Conservation (phyloP, 2,888 invertebrate species). For the Spodoptera littoralis region DNA sequence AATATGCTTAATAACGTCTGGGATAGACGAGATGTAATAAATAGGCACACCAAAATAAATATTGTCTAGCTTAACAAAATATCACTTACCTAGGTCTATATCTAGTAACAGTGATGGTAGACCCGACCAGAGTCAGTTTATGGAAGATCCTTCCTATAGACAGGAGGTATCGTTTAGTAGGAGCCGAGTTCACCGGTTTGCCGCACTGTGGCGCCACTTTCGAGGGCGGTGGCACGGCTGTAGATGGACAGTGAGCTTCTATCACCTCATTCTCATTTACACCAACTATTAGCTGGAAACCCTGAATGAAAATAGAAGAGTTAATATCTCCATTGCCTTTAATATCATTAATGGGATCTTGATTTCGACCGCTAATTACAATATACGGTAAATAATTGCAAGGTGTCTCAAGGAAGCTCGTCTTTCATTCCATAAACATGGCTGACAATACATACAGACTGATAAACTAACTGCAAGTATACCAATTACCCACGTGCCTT, state of each 20-base stretch:
- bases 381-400: too few relatives aligned
- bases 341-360: too few relatives aligned
- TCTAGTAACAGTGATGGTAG: slow-evolving; percentile 97
- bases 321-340: too few relatives aligned
- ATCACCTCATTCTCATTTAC: slow-evolving; percentile 83
- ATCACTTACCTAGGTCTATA: slow-evolving; percentile 95
- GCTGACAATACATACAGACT: too few relatives aligned
- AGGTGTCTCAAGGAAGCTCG: too few relatives aligned
- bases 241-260: slow-evolving; percentile 79
- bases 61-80: not conserved
- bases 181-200: slow-evolving; percentile 73
- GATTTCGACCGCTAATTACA: too few relatives aligned
- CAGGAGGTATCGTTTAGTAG: slow-evolving; percentile 93
- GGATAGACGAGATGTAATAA: too few relatives aligned
- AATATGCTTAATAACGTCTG: too few relatives aligned
- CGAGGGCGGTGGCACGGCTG: slow-evolving; percentile 80
- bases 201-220: slow-evolving; percentile 83
- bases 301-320: slow-evolving; percentile 79
- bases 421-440: too few relatives aligned
- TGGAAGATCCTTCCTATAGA: slow-evolving; percentile 99
- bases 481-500: too few relatives aligned
- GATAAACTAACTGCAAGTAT: too few relatives aligned
- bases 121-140: slow-evolving; percentile 94
- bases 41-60: too few relatives aligned
- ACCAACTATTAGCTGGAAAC: slow-evolving; percentile 94